These are phyloP conservation scores for Chlorodrepanis virens DNA, from an alignment of 2,113 vertebrate genomes.

Conservation along the genomic window DNA sequence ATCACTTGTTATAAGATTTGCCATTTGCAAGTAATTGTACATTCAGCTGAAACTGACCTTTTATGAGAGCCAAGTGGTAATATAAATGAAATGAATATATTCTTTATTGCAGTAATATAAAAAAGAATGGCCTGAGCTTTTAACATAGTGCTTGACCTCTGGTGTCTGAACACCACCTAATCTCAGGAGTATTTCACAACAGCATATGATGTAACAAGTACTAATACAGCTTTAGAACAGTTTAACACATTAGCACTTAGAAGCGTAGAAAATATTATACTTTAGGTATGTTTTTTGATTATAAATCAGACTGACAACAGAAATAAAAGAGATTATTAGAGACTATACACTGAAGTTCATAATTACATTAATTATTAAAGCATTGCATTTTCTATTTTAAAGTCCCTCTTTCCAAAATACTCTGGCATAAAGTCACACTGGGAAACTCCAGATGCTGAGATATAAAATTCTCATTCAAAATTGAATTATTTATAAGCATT, in stretches of 20 bases:
- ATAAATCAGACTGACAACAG: background rate
- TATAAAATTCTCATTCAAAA: conserved; percentile 9
- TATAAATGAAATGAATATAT: conserved; percentile 73
- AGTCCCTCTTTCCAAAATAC: background rate
- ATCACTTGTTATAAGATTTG: conserved; percentile 69
- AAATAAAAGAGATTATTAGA: background rate
- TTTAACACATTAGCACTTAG: conserved; percentile 54
- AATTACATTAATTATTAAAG: background rate
- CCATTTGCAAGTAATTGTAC: conserved; percentile 70
- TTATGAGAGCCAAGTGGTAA: conserved; percentile 70
- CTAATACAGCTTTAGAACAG: conserved; percentile 39
- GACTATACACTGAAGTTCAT: background rate
- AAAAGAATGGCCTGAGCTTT: conserved; percentile 69
- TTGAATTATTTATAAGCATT: background rate
- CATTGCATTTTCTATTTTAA: background rate
- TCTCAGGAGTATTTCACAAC: conserved; percentile 48
- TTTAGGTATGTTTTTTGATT: conserved; percentile 4
- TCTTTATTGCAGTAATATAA: conserved; percentile 72
- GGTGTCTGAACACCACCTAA: conserved; percentile 52
- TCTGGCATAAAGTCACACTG: background rate
- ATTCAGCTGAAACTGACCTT: conserved; percentile 71
- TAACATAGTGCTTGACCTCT: conserved; percentile 69
- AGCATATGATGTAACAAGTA: conserved; percentile 38
- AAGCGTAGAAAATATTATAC: conserved; percentile 27
- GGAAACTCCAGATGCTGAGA: background rate